phyloP scores from a whole-genome alignment of 2,888 invertebrate species.

The Pachymerium ferrugineum region DNA sequence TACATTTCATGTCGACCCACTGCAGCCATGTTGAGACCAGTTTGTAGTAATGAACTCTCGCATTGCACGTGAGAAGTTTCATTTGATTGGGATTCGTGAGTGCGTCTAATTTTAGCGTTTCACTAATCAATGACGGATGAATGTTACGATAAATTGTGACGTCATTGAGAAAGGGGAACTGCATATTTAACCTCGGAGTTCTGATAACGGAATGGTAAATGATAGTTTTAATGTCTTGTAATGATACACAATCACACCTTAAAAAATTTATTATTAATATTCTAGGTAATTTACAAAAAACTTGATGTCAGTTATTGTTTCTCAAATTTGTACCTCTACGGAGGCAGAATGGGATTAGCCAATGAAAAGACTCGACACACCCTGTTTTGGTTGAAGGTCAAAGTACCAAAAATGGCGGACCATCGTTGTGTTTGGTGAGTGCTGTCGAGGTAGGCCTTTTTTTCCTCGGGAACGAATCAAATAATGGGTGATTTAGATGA shows the following conservation, averaged over 20 bases:
- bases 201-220: too few relatives aligned
- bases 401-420: constrained; percentile 46
- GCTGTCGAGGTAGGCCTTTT: constrained; percentile 30
- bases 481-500: not conserved
- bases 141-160: not conserved
- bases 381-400: constrained; percentile 44
- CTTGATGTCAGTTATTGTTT: not conserved
- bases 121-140: not conserved
- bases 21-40: constrained; percentile 37
- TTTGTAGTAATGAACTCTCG: constrained; percentile 16
- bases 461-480: not conserved
- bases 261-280: too few relatives aligned
- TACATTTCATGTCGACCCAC: constrained; percentile 23
- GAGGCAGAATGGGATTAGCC: not conserved
- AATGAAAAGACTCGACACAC: constrained; percentile 32
- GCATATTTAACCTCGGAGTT: too few relatives aligned
- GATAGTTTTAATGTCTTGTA: too few relatives aligned
- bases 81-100: constrained; percentile 15
- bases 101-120: not conserved
- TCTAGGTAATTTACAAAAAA: not conserved
- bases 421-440: constrained; percentile 38
- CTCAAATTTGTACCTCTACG: constrained; percentile 28
- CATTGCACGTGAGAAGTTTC: constrained; percentile 20
- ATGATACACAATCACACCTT: too few relatives aligned
- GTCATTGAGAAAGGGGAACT: too few relatives aligned